A percentile compares a stretch with the other conserved stretches of the same genome.
phyloP scores from a whole-genome alignment of 2,797 vertebrate species.

The Oryzias dopingdopingensis region DNA sequence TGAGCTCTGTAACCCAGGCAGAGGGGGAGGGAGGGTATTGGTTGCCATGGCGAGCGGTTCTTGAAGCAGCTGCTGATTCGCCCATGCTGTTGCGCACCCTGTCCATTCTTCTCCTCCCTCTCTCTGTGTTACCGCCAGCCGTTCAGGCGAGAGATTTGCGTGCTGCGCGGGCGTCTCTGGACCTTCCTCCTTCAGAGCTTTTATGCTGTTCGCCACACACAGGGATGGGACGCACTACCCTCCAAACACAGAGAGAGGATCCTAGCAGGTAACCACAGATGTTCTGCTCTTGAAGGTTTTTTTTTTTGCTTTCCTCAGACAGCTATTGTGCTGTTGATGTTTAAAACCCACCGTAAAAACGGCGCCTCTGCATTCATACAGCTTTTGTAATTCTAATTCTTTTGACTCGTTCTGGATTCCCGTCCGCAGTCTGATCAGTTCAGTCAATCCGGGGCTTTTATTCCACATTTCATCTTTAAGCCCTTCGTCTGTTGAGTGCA shows the following conservation, averaged over 20 bases:
- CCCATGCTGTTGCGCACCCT: conserved; percentile 72
- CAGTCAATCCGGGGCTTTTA: conserved; percentile 19
- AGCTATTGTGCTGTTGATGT: too few species aligned
- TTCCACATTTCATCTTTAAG: conserved; percentile 6
- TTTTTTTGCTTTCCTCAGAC: background rate
- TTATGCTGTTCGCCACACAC: conserved; percentile 91
- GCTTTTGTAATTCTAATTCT: conserved; percentile 9
- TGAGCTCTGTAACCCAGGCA: conserved; percentile 56
- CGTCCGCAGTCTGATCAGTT: too few species aligned
- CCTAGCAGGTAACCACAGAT: conserved; percentile 83
- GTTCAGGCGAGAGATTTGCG: conserved; percentile 89
- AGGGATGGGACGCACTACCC: conserved; percentile 88
- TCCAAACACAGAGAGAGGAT: conserved; percentile 85
- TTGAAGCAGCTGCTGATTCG: conserved; percentile 98
- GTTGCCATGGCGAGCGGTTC: conserved; percentile 95
- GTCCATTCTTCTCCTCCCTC: conserved; percentile 58
- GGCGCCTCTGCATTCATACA: conserved; percentile 7
- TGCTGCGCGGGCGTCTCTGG: conserved; percentile 88
- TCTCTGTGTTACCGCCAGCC: conserved; percentile 75
- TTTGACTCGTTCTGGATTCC: conserved; percentile 14
- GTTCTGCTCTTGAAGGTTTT: background rate
- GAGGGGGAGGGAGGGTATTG: conserved; percentile 77
- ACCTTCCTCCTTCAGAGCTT: conserved; percentile 93
- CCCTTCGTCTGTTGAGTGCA: conserved; percentile 29
- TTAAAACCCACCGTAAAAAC: too few species aligned